Base-by-base conservation (phyloP, 2,113 vertebrate species). In the Poeciliopsis prolifica region DNA sequence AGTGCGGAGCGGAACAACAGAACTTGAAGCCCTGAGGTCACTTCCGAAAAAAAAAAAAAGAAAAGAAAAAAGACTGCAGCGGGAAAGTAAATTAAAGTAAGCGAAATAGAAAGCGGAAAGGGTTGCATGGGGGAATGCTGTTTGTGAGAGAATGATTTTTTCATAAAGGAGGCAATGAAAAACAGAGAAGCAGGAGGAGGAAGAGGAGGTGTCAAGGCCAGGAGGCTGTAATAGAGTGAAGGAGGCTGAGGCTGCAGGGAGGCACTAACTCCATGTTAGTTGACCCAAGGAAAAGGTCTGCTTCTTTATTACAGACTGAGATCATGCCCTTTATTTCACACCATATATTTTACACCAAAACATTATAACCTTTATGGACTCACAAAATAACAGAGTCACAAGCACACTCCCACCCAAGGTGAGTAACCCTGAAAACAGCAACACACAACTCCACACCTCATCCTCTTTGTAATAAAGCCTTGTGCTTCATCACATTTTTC, bases 31-130 rank as follows among this genome's bases (percentile, higher is more conserved):
- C 63, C 28, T 0, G 0, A 14, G 83, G 88, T 88, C 81, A 78
- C 40, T 9, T 80, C 82, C 65, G 78, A 82, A 75, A 79, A 77
- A 79, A 85, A 87, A 48, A 31, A 31, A 31, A 31, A 31, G 30
- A 31, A 31, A 30, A 30, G 30, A 24, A 24, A 54, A 58, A 58
- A n/a, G 44, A n/a, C 51, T 3, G 54, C 72, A 70, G 62, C 0
- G 3, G 65, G 74, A 82, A 82, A 87, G 78, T 84, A 84, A 89
- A 92, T 90, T 85, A 77, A 83, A 86, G 83, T 42, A 84, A 77
- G 48, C n/a, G 31, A 79, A 83, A 87, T 84, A 75, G 78, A 86
- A 85, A 88, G 79, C 44, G 74, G 80, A 89, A 37, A 85, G 81
- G 77, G 79, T 72, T 68, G 77, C 61, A 31, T 64, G 77, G 64